These are phyloP conservation scores for Cyrtodaria siliqua DNA, from an alignment of 2,888 invertebrate species.

Conservation along the genomic window DNA sequence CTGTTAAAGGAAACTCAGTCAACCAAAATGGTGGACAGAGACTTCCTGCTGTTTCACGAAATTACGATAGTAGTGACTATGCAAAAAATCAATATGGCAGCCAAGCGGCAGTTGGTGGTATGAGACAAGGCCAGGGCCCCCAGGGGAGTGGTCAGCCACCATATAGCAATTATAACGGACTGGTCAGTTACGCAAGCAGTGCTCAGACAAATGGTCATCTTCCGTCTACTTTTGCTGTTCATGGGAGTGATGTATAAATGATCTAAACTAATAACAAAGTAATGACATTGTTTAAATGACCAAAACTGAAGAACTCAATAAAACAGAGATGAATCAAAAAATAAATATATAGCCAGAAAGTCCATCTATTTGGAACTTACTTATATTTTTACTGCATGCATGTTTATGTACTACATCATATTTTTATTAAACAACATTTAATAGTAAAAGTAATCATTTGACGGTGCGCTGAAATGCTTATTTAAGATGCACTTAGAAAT, in stretches of 20 bases:
- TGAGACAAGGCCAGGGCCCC: background rate
- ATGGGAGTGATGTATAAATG: slow-evolving; percentile 58
- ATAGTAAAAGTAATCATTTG: no score
- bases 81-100: slow-evolving; percentile 26
- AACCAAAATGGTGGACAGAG: slow-evolving; percentile 27
- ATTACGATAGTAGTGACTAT: slow-evolving; percentile 51
- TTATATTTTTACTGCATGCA: no score
- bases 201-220: slow-evolving; percentile 1
- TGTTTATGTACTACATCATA: no score
- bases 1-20: slow-evolving; percentile 8
- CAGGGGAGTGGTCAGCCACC: background rate
- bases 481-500: no score
- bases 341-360: no score
- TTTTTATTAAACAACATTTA: no score
- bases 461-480: no score
- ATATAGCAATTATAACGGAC: slow-evolving; percentile 10
- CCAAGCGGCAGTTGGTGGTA: slow-evolving; percentile 4
- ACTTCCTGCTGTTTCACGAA: slow-evolving; percentile 21
- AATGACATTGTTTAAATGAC: no score
- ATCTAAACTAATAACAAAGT: no score
- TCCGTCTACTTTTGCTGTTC: slow-evolving; percentile 35
- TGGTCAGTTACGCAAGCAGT: background rate
- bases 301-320: no score
- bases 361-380: no score
- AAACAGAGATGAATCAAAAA: no score